Base-by-base conservation (phyloP, 2,888 invertebrate species). In the Vanessa cardui region DNA sequence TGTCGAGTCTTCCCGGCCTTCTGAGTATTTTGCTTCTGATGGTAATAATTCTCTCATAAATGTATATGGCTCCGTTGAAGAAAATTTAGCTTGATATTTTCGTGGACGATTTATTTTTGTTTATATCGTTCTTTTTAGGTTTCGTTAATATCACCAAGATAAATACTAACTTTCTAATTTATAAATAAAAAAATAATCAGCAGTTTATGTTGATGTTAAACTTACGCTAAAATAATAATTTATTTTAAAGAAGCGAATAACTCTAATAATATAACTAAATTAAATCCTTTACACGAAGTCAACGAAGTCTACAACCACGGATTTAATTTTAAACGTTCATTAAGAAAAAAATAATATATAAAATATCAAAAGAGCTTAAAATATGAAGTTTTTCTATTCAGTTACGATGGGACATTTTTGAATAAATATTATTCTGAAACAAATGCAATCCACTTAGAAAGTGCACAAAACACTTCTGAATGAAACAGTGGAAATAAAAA, bases 401-500 rank as follows among this genome's bases (percentile, higher is more conserved):
- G 66, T 71, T 72, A 76, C 72, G 76, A 76, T 73, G 74, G 74
- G 73, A 72, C 72, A 73, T 74, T 72, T 74, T 72, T 72, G 68
- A 73, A 76, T 74, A 73, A 71, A 75, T 74, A 74, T 73, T 72
- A 74, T 76, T 75, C 74, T 73, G 74, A 75, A 76, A 77, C 77
- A 77, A 77, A 77, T 72, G 77, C 75, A 73, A 74, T 76, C 74
- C 75, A 74, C 74, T 74, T 67, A 60, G 72, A 77, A 76, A 73
- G 74, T 77, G 75, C 76, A 77, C 75, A 74, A 76, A 76, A 76
- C 76, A 73, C 77, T 78, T 74, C 71, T 74, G 72, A 76, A 77
- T 73, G 78, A 75, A 78, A 79, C 78, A 78, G 78, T 76, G 74
- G 76, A 77, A 78, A 79, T 76, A 77, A 78, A 75, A 76, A 79